Evolutionary conservation across 1,140 invertebrate genomes (phyloP).

Genomic region (Temnothorax curvispinosus): DNA sequence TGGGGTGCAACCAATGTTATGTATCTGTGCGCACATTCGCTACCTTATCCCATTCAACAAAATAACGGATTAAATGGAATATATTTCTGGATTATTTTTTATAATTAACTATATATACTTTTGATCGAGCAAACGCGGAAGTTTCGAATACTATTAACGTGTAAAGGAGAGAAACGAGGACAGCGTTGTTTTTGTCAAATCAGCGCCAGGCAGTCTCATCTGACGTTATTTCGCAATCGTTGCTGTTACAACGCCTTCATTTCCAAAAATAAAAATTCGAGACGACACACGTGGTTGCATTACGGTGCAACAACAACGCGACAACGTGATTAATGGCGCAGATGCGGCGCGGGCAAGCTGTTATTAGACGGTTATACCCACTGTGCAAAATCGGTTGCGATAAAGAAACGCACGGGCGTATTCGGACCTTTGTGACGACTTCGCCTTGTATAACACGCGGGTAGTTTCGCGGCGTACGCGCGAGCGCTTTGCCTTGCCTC

Average conservation of each 20-base stretch:
- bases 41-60: background rate
- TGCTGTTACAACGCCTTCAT: background rate
- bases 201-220: background rate
- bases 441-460: conserved; percentile 10
- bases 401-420: conserved; percentile 19
- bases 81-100: background rate
- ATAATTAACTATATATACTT: background rate
- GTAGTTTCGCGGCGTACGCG: conserved; percentile 31
- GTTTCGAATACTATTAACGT: too few relatives aligned
- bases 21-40: background rate
- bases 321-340: background rate
- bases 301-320: background rate
- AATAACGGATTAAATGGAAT: background rate
- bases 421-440: background rate
- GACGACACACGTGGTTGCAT: background rate
- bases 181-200: background rate
- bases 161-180: background rate
- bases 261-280: conserved; percentile 15
- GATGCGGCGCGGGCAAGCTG: too few relatives aligned
- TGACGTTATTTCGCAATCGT: background rate
- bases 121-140: background rate
- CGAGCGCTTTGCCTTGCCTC: conserved; percentile 2
- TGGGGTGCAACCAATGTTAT: conserved; percentile 38
- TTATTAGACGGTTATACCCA: background rate
- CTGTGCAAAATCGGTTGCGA: background rate